Evolutionary conservation across 2,888 invertebrate species (phyloP).

Genomic region (Drosophila longiperda): DNA sequence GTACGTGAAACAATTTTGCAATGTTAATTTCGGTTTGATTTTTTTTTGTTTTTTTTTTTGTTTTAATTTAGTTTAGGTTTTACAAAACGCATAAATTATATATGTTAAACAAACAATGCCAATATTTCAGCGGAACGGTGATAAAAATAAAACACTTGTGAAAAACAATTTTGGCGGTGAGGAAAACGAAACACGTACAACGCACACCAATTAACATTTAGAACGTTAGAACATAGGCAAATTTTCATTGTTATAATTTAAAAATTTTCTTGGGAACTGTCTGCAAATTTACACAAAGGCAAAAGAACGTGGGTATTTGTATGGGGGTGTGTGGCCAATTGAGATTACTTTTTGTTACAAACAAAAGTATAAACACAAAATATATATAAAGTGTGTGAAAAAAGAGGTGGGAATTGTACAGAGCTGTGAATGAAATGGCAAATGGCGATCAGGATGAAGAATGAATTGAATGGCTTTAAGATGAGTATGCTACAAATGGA

Average conservation of each 20-base stretch:
- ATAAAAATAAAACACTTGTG: slow-evolving; percentile 16
- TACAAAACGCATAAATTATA: slow-evolving; percentile 45
- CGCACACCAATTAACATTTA: slow-evolving; percentile 78
- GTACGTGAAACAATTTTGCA: slow-evolving; percentile 48
- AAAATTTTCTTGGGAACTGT: slow-evolving; percentile 18
- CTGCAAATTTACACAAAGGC: slow-evolving; percentile 48
- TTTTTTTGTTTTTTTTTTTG: slow-evolving; percentile 4
- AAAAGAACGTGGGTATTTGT: slow-evolving; percentile 10
- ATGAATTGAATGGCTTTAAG: slow-evolving; percentile 2
- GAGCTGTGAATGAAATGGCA: background rate
- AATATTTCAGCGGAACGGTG: slow-evolving; percentile 26
- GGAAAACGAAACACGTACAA: slow-evolving; percentile 63
- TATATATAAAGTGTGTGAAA: slow-evolving; percentile 8
- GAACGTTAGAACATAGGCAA: slow-evolving; percentile 61
- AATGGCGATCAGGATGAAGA: background rate
- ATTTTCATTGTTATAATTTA: background rate
- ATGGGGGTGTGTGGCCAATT: slow-evolving; percentile 20
- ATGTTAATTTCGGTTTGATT: slow-evolving; percentile 27
- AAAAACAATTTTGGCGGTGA: slow-evolving; percentile 33
- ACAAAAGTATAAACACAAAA: slow-evolving; percentile 11
- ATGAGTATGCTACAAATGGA: slow-evolving; percentile 38
- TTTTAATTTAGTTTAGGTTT: slow-evolving; percentile 9
- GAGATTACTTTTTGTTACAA: slow-evolving; percentile 22
- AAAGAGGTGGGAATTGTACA: slow-evolving; percentile 35
- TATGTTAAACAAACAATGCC: slow-evolving; percentile 48